phyloP scores from a whole-genome alignment of 2,888 invertebrate species.

The Diogma glabrata region DNA sequence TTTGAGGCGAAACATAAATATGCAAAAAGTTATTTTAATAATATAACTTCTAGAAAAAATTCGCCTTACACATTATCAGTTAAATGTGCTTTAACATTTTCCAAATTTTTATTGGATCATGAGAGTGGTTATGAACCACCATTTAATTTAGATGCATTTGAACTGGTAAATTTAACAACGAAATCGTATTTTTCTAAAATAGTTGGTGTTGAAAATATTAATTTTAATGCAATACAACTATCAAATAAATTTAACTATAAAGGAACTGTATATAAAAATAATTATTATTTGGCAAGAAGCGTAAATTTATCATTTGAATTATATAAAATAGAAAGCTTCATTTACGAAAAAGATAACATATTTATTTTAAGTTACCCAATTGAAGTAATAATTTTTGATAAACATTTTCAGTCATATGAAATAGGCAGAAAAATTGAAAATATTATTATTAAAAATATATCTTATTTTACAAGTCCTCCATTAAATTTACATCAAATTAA shows the following conservation, averaged over 20 bases:
- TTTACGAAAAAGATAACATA: conserved; percentile 8
- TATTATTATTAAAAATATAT: conserved; percentile 8
- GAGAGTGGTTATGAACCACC: background rate
- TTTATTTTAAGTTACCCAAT: conserved; percentile 11
- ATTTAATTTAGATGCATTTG: background rate
- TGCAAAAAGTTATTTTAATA: background rate
- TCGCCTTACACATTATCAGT: background rate
- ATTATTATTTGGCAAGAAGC: conserved; percentile 12
- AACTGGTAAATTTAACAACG: background rate
- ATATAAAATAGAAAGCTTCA: conserved; percentile 13
- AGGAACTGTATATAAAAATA: conserved; percentile 11
- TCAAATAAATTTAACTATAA: conserved; percentile 11
- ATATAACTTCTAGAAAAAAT: background rate
- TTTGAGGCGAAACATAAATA: conserved; percentile 11
- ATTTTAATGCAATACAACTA: conserved; percentile 9
- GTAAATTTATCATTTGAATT: conserved; percentile 8
- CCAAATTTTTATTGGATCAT: background rate
- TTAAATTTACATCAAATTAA: background rate
- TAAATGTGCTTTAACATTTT: background rate
- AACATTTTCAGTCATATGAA: conserved; percentile 11
- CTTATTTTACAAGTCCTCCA: conserved; percentile 1
- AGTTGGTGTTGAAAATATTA: conserved; percentile 1
- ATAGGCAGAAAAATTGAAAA: conserved; percentile 8
- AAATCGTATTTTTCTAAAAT: conserved; percentile 10
- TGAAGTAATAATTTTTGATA: conserved; percentile 7